Conservation (phyloP, 2,797 vertebrate genomes). For the Syngnathus rostellatus region DNA sequence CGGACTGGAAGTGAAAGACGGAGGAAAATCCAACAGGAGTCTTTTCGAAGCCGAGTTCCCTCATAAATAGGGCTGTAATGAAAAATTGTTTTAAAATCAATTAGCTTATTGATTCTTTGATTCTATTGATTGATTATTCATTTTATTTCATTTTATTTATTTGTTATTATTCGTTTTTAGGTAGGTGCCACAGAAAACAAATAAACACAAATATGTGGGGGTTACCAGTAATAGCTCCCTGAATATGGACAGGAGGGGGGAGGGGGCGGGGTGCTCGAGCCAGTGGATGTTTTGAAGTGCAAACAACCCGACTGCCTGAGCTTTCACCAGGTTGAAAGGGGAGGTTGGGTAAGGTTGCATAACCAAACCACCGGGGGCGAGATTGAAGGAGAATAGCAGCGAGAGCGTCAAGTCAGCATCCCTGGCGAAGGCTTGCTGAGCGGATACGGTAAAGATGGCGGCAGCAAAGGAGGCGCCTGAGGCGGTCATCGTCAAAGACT, state of each 20-base stretch:
- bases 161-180: no score
- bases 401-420: background rate
- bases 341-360: background rate
- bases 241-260: background rate
- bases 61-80: background rate
- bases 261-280: background rate
- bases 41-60: background rate
- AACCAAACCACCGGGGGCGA: background rate
- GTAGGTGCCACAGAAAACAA: no score
- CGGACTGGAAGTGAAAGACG: background rate
- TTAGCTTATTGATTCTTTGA: no score
- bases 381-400: background rate
- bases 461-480: background rate
- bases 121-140: no score
- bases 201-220: background rate
- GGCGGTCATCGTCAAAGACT: background rate
- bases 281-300: background rate
- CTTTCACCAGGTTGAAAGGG: background rate
- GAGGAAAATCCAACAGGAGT: no score
- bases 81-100: no score
- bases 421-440: no score
- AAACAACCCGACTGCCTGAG: background rate
- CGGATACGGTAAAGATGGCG: background rate
- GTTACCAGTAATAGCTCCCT: background rate
- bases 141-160: no score